A percentile compares a stretch with the other conserved stretches of the same genome.
phyloP scores from a whole-genome alignment of 2,888 invertebrate species.

The Microctonus hyperodae region DNA sequence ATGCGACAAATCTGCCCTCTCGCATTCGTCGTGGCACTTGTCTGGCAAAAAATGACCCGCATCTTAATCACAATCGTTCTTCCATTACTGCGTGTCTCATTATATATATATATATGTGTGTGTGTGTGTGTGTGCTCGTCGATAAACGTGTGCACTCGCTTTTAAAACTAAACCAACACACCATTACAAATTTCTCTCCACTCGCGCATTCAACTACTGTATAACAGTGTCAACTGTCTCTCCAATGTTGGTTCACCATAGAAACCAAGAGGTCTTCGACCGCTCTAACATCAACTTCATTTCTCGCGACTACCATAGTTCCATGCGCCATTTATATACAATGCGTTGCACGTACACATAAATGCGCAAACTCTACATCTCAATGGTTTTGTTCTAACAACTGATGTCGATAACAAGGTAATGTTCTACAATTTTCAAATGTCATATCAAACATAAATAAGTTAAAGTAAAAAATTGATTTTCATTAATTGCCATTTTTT shows the following conservation, averaged over 20 bases:
- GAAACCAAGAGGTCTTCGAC: constrained; percentile 35
- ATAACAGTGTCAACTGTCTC: background rate
- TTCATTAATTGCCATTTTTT: constrained; percentile 11
- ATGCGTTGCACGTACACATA: constrained; percentile 32
- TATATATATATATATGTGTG: background rate
- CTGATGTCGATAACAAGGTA: background rate
- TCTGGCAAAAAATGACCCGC: constrained; percentile 25
- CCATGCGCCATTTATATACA: constrained; percentile 23
- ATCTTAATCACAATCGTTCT: constrained; percentile 30
- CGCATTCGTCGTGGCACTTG: constrained; percentile 27
- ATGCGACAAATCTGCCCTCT: constrained; percentile 29
- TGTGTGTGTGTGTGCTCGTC: constrained; percentile 10
- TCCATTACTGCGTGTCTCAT: constrained; percentile 1
- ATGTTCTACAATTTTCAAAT: background rate
- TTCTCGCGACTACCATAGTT: constrained; percentile 7
- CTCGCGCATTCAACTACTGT: background rate
- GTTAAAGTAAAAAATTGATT: too few relatives aligned
- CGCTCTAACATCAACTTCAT: constrained; percentile 31
- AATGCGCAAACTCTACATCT: constrained; percentile 8
- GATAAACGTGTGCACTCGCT: constrained; percentile 7
- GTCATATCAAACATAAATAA: too few relatives aligned
- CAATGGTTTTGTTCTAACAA: constrained; percentile 24
- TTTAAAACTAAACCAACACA: constrained; percentile 12
- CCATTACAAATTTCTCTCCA: constrained; percentile 5
- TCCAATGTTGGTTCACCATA: constrained; percentile 24